phyloP scores from a whole-genome alignment of 2,888 invertebrate species.

The Zhengitettix transpicula region DNA sequence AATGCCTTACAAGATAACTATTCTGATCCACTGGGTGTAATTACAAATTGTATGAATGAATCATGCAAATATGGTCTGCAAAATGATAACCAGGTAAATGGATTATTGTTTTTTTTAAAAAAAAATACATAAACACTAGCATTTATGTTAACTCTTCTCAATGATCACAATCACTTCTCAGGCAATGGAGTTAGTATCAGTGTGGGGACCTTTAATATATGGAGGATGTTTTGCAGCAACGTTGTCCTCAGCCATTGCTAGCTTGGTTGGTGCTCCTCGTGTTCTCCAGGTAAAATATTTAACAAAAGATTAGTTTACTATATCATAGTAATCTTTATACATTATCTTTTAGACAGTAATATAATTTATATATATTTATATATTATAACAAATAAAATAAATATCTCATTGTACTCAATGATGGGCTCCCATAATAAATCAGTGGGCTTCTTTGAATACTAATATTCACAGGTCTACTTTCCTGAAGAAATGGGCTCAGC shows the following conservation, averaged over 20 bases:
- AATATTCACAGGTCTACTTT: too few species aligned
- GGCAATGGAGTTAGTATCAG: conserved; percentile 21
- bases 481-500: too few species aligned
- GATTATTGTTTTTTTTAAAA: background rate
- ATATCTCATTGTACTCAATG: too few species aligned
- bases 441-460: too few species aligned
- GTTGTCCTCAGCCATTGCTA: conserved; percentile 40
- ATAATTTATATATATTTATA: too few species aligned
- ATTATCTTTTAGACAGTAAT: too few species aligned
- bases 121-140: background rate
- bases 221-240: conserved; percentile 45
- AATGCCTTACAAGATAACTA: conserved; percentile 22
- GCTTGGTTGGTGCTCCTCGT: conserved; percentile 38
- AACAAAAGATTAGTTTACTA: background rate
- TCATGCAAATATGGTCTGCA: conserved; percentile 27
- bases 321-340: too few species aligned
- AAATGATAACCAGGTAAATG: conserved; percentile 28
- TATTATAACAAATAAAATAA: too few species aligned
- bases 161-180: background rate
- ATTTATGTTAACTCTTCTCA: background rate
- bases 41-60: conserved; percentile 15
- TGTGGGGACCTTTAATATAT: conserved; percentile 32
- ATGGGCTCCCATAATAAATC: too few species aligned
- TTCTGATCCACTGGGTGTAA: conserved; percentile 25
- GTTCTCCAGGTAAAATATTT: conserved; percentile 18